phyloP scores from a whole-genome alignment of 2,113 vertebrate species.

The Aegithalos caudatus region DNA sequence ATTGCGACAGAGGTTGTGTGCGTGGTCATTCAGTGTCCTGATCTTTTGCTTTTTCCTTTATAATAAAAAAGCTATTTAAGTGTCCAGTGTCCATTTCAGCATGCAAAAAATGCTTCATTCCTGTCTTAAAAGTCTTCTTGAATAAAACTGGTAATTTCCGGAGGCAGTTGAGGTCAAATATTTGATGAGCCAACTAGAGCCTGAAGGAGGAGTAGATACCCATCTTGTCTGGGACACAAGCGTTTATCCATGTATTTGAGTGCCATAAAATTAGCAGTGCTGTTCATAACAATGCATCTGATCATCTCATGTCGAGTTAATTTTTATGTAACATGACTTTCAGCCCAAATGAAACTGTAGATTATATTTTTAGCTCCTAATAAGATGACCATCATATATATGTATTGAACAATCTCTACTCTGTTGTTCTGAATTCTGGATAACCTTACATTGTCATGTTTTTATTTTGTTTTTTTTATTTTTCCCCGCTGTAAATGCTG shows the following conservation, averaged over 20 bases:
- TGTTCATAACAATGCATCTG: not conserved
- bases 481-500: not conserved
- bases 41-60: not conserved
- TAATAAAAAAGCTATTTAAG: not conserved
- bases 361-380: not conserved
- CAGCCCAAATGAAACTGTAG: not conserved
- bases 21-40: not conserved
- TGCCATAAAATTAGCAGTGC: not conserved
- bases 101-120: not conserved
- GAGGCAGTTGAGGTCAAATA: not conserved
- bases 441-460: not conserved
- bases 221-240: not conserved
- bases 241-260: not conserved
- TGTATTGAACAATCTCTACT: not conserved
- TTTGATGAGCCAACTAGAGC: not conserved
- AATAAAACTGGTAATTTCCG: not conserved
- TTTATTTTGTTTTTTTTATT: not conserved
- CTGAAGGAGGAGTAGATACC: not conserved
- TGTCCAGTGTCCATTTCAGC: not conserved
- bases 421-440: not conserved
- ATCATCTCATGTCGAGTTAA: not conserved
- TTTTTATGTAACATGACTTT: not conserved
- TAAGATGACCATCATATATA: not conserved
- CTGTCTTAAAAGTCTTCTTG: not conserved
- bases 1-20: not conserved